A percentile compares a stretch with the other conserved stretches of the same genome.
Conservation (phyloP, 2,888 invertebrate genomes). For the Seira musarum region DNA sequence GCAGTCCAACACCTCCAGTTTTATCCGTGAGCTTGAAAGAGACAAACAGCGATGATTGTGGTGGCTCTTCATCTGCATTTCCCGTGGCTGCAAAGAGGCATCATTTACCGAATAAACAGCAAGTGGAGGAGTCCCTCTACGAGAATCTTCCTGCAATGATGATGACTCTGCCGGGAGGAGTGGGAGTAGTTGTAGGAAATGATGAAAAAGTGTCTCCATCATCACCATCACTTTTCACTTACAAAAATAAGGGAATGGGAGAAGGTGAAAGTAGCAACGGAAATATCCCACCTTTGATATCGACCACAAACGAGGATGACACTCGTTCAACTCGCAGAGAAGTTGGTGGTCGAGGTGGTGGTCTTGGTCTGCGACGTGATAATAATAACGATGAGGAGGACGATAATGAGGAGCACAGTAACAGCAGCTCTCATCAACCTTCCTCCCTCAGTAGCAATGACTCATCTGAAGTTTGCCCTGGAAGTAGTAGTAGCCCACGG, state of each 20-base stretch:
- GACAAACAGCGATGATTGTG: neutral
- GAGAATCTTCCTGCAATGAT: conserved; percentile 31
- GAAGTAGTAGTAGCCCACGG: conserved; percentile 35
- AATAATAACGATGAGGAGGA: conserved; percentile 36
- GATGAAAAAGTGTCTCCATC: conserved; percentile 27
- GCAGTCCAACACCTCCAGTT: conserved; percentile 52
- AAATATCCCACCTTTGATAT: conserved; percentile 30
- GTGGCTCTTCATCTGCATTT: conserved; percentile 47
- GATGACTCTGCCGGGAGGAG: neutral
- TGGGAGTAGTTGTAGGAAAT: conserved; percentile 26
- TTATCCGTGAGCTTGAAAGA: conserved; percentile 45
- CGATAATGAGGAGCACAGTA: conserved; percentile 27
- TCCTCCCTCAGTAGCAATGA: conserved; percentile 53
- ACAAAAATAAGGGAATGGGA: conserved; percentile 6
- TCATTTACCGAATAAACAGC: conserved; percentile 37
- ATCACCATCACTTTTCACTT: conserved; percentile 7
- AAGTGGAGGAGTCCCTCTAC: conserved; percentile 35
- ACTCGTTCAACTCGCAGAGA: neutral
- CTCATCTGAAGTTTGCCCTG: conserved; percentile 49
- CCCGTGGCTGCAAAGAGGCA: conserved; percentile 48
- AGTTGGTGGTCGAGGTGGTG: conserved; percentile 4
- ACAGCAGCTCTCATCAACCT: conserved; percentile 53
- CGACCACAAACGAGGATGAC: too few relatives aligned
- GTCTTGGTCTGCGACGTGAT: too few relatives aligned
- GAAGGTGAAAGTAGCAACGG: neutral